Conservation (phyloP, 2,888 invertebrate species). For the Ganaspis brasiliensis region DNA sequence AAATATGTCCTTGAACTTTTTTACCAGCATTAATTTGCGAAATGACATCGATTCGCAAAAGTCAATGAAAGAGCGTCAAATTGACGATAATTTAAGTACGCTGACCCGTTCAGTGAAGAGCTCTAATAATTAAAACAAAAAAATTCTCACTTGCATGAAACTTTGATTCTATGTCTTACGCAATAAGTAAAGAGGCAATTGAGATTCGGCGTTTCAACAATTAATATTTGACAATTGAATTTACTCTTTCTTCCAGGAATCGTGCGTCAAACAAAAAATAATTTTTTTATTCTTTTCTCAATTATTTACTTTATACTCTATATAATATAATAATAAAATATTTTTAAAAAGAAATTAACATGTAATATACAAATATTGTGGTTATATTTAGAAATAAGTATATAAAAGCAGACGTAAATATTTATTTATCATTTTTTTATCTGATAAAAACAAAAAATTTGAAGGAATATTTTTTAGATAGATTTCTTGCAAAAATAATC, state of each 20-base stretch:
- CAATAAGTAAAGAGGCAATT: conserved; percentile 16
- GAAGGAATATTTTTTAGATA: not conserved
- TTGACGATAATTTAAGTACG: not conserved
- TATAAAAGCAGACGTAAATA: too few relatives aligned
- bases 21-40: not conserved
- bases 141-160: not conserved
- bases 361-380: too few relatives aligned
- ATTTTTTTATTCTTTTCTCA: not conserved
- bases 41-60: not conserved
- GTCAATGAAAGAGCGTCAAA: not conserved
- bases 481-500: conserved; percentile 32
- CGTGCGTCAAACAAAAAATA: conserved; percentile 3
- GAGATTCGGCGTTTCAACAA: conserved; percentile 34
- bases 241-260: conserved; percentile 33
- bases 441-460: too few relatives aligned
- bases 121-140: not conserved
- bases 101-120: conserved; percentile 50
- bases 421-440: too few relatives aligned
- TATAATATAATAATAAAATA: too few relatives aligned
- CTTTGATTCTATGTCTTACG: conserved; percentile 13
- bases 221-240: conserved; percentile 72
- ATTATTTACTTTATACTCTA: too few relatives aligned
- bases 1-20: not conserved
- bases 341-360: too few relatives aligned
- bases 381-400: too few relatives aligned